Evolutionary conservation across 2,797 vertebrate genomes (phyloP).

Genomic region (Lates japonicus): DNA sequence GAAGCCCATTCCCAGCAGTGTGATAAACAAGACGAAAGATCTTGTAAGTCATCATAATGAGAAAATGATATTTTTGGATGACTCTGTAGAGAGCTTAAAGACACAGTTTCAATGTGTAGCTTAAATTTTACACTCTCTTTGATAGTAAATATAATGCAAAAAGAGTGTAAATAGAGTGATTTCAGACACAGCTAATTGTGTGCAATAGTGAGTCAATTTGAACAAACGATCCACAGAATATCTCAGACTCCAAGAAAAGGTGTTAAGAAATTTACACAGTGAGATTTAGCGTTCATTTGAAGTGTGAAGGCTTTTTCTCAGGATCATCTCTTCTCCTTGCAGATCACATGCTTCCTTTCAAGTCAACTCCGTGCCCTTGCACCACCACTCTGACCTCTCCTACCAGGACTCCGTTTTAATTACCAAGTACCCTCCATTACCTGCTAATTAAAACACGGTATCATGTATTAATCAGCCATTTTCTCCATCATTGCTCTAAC

Average conservation of each 20-base stretch:
- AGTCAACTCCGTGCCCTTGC: slow-evolving; percentile 4
- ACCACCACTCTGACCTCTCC: slow-evolving; percentile 62
- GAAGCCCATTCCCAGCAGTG: too few species aligned
- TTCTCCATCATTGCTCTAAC: slow-evolving; percentile 44
- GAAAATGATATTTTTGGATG: too few species aligned
- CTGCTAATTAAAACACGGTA: slow-evolving; percentile 71
- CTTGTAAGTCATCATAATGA: too few species aligned
- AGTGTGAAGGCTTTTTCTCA: neutral
- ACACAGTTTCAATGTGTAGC: too few species aligned
- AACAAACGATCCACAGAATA: slow-evolving; percentile 18
- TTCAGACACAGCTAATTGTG: neutral
- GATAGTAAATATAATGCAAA: neutral
- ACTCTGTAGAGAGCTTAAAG: too few species aligned
- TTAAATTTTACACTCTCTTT: neutral
- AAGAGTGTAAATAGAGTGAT: neutral
- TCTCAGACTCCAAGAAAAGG: neutral
- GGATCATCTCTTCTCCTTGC: neutral
- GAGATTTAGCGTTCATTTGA: neutral
- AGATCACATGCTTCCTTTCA: slow-evolving; percentile 24
- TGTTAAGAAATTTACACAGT: slow-evolving; percentile 2
- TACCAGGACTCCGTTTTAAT: slow-evolving; percentile 66
- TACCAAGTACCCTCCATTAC: slow-evolving; percentile 50
- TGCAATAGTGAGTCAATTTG: neutral
- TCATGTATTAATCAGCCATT: slow-evolving; percentile 71
- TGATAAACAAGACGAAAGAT: too few species aligned